A percentile compares a stretch with the other conserved stretches of the same genome.
Evolutionary conservation across 2,797 vertebrate species (phyloP).

Genomic region (Rhabdomys pumilio): DNA sequence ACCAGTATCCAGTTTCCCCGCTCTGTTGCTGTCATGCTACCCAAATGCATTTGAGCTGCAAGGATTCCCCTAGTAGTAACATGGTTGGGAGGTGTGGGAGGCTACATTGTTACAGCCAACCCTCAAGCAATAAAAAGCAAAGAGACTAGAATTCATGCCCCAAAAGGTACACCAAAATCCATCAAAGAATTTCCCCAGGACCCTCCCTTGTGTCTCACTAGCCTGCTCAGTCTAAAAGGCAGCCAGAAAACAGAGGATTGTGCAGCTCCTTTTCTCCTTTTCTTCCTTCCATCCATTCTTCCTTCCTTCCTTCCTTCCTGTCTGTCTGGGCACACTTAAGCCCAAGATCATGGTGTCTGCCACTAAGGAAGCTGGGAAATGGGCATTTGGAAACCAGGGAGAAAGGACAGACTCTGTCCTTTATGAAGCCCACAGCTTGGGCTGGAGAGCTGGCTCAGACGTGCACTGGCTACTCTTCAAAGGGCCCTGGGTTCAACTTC

Average conservation of each 20-base stretch:
- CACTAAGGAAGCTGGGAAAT: not conserved
- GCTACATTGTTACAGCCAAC: not conserved
- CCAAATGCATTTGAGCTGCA: not conserved
- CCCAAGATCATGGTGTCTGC: not conserved
- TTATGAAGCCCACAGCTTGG: not conserved
- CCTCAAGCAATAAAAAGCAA: not conserved
- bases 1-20: not conserved
- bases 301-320: not conserved
- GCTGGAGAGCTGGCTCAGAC: not conserved
- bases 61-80: not conserved
- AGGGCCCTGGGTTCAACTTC: not conserved
- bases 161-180: not conserved
- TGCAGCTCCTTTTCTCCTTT: not conserved
- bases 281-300: not conserved
- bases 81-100: not conserved
- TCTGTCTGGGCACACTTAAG: not conserved
- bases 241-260: not conserved
- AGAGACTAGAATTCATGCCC: not conserved
- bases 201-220: not conserved
- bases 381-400: not conserved
- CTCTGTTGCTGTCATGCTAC: not conserved
- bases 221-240: not conserved
- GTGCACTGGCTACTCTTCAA: not conserved
- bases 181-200: constrained; percentile 27
- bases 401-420: not conserved